Evolutionary conservation across 1,140 invertebrate genomes (phyloP).

Genomic region (Calliphora vicina): DNA sequence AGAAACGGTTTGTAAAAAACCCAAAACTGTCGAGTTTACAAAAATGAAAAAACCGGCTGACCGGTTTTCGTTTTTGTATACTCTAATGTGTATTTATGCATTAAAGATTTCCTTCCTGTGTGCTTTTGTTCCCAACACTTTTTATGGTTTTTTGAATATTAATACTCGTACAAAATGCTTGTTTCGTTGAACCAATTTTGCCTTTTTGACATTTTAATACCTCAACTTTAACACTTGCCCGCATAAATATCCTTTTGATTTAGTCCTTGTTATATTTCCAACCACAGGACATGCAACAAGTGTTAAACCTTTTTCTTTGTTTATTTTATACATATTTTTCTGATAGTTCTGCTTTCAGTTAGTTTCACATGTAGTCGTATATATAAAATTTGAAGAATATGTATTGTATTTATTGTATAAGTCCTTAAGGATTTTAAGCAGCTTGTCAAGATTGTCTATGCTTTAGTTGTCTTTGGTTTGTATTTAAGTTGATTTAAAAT

Average conservation of each 20-base stretch:
- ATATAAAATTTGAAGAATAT: background rate
- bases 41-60: too few relatives aligned
- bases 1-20: too few relatives aligned
- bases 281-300: background rate
- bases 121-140: background rate
- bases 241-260: background rate
- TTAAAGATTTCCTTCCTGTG: background rate
- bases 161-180: background rate
- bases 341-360: background rate
- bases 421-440: slow-evolving; percentile 27
- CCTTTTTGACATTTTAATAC: slow-evolving; percentile 32
- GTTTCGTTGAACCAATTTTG: slow-evolving; percentile 14
- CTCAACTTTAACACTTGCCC: slow-evolving; percentile 8
- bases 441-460: slow-evolving; percentile 25
- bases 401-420: background rate
- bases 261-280: background rate
- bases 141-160: background rate
- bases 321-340: background rate
- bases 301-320: background rate
- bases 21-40: too few relatives aligned
- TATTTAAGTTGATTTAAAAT: slow-evolving; percentile 6
- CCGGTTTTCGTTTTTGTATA: too few relatives aligned
- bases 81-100: background rate
- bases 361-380: background rate
- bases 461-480: slow-evolving; percentile 10